Evolutionary conservation across 2,888 invertebrate species (phyloP), one percentile per base, ranked within the genome.

Genomic region (Plebejus melissa): DNA sequence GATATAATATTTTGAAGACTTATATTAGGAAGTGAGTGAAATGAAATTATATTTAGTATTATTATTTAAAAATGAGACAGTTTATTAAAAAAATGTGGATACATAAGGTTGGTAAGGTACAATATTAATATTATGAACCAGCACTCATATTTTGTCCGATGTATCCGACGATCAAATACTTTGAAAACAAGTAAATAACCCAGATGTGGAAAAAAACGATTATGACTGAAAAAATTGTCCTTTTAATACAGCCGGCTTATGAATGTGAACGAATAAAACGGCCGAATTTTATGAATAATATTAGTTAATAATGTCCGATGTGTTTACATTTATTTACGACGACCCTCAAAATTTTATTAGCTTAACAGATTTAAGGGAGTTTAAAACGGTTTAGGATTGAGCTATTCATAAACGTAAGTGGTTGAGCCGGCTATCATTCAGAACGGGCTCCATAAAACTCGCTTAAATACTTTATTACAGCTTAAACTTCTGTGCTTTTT

Each of bases 381-480:
- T 82, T 77, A 80, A 76, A 79, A 76, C 77, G 77, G 60, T 74
- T 75, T 77, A 75, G 76, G 77, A 78, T 78, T 54, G 16, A 82
- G 82, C 83, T 83, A 87, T 87, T 87, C 83, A 87, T 86, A 84
- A 87, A 85, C 85, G 81, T 88, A 87, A 88, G 83, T 84, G 88
- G 86, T 87, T 86, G 85, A 87, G 83, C 87, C 82, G 82, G 84
- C 88, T 84, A 90, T 91, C 88, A 87, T 88, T 91, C 88, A 90
- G 87, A 90, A 88, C 89, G 85, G 86, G 86, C 84, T 83, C 84
- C 88, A 90, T 90, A 88, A 90, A 91, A 88, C 88, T 89, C 88
- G 84, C 89, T 90, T 88, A 88, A 88, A 91, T 91, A 89, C 88
- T 90, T 91, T 91, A 91, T 91, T 90, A 88, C 85, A 85, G 90